phyloP scores from a whole-genome alignment of 2,797 vertebrate species.

The Phoebastria nigripes region DNA sequence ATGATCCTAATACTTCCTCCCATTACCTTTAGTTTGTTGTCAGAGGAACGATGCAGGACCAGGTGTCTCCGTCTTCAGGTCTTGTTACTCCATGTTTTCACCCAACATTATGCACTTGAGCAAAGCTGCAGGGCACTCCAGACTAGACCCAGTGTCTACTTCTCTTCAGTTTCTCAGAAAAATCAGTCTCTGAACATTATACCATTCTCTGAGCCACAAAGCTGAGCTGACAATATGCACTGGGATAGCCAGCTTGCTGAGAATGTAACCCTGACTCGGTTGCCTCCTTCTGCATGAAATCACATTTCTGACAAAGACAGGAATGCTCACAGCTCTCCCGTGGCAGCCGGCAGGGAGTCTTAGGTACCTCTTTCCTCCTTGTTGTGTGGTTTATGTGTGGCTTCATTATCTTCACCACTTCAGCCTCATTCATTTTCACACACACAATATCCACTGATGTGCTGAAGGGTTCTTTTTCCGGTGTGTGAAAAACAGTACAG shows the following conservation, averaged over 20 bases:
- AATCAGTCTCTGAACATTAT: neutral
- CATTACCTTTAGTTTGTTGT: too few species aligned
- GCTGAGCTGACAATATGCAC: neutral
- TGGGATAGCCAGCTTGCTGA: neutral
- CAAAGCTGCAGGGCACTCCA: neutral
- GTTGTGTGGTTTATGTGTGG: neutral
- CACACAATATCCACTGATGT: accelerated
- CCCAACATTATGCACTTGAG: neutral
- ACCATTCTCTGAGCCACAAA: neutral
- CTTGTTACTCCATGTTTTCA: neutral
- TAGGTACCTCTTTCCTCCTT: neutral
- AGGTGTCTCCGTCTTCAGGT: neutral
- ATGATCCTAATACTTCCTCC: neutral
- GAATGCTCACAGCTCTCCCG: neutral
- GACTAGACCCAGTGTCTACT: neutral
- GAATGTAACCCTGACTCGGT: neutral
- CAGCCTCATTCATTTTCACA: neutral
- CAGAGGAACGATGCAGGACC: neutral
- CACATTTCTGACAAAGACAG: neutral
- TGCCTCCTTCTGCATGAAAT: neutral
- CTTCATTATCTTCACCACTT: neutral
- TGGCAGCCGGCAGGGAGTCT: neutral
- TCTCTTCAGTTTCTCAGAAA: neutral
- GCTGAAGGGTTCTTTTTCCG: neutral
- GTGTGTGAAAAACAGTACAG: neutral